A percentile compares a stretch with the other conserved stretches of the same genome.
These are phyloP conservation scores for Turritopsis rubra DNA, from an alignment of 30 jellyfish, hydroid and myxozoan genomes.

Conservation along the genomic window DNA sequence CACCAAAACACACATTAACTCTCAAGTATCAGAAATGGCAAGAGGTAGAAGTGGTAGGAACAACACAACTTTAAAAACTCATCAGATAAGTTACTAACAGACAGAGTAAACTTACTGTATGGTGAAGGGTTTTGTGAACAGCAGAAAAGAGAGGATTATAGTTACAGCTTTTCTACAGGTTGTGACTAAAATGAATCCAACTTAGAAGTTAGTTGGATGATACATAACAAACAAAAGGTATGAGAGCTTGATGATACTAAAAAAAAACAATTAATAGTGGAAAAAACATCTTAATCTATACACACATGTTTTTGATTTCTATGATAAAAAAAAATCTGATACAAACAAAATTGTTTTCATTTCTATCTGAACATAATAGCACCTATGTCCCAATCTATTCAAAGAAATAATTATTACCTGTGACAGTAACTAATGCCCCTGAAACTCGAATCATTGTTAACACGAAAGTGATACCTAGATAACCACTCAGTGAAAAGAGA, in stretches of 20 bases:
- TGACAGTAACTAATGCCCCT: constrained; percentile 82
- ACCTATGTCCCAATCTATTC: too few relatives aligned
- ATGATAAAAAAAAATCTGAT: too few relatives aligned
- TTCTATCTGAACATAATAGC: too few relatives aligned
- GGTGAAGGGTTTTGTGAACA: constrained; percentile 77
- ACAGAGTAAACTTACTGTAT: constrained; percentile 45
- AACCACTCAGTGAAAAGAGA: constrained; percentile 73
- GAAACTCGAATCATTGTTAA: constrained; percentile 62
- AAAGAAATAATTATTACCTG: constrained; percentile 37
- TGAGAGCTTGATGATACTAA: not conserved
- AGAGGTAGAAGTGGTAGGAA: too few relatives aligned
- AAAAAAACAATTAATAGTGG: too few relatives aligned
- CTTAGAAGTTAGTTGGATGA: not conserved
- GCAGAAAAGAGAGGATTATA: constrained; percentile 48
- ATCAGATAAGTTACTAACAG: not conserved
- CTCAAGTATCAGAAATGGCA: too few relatives aligned
- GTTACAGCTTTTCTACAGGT: constrained; percentile 87
- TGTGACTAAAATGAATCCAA: constrained; percentile 45
- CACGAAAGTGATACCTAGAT: constrained; percentile 74
- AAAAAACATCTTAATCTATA: too few relatives aligned
- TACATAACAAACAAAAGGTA: not conserved
- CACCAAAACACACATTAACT: not conserved
- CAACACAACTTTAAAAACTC: too few relatives aligned
- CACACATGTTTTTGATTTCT: too few relatives aligned
- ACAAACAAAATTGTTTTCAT: too few relatives aligned